Evolutionary conservation across 2,888 invertebrate genomes (phyloP).

Genomic region (Pomacea canaliculata): DNA sequence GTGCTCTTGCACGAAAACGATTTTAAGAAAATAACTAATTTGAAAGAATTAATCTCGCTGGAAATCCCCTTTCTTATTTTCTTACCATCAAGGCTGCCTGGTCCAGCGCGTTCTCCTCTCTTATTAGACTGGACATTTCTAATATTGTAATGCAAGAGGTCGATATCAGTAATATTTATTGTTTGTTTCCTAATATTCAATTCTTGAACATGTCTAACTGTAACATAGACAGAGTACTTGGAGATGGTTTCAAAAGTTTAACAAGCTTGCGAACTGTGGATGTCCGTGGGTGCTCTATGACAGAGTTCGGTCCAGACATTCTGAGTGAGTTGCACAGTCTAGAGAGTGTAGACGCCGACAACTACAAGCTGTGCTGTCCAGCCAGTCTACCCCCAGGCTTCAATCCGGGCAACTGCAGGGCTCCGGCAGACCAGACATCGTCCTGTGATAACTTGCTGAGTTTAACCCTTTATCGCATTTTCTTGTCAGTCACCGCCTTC

Average conservation of each 20-base stretch:
- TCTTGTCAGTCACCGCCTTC: conserved; percentile 21
- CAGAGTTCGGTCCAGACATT: neutral
- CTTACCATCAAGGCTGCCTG: neutral
- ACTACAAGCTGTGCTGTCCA: conserved; percentile 27
- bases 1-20: neutral
- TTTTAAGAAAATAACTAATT: neutral
- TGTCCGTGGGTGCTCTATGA: conserved; percentile 4
- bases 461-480: conserved; percentile 9
- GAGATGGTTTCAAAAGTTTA: neutral
- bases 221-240: neutral
- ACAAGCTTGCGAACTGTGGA: neutral
- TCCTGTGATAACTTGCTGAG: conserved; percentile 29
- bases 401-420: conserved; percentile 7
- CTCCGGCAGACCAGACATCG: conserved; percentile 29
- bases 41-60: neutral
- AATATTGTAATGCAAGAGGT: neutral
- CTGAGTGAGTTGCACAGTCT: neutral
- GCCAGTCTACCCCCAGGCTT: conserved; percentile 5
- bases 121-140: neutral
- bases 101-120: neutral
- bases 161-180: neutral
- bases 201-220: neutral
- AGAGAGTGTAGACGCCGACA: conserved; percentile 17
- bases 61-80: neutral
- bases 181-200: neutral